Percentiles rank a stretch among this genome's conserved stretches.
phyloP scores from a whole-genome alignment of 2,888 invertebrate genomes.

The Tenthredo livida region DNA sequence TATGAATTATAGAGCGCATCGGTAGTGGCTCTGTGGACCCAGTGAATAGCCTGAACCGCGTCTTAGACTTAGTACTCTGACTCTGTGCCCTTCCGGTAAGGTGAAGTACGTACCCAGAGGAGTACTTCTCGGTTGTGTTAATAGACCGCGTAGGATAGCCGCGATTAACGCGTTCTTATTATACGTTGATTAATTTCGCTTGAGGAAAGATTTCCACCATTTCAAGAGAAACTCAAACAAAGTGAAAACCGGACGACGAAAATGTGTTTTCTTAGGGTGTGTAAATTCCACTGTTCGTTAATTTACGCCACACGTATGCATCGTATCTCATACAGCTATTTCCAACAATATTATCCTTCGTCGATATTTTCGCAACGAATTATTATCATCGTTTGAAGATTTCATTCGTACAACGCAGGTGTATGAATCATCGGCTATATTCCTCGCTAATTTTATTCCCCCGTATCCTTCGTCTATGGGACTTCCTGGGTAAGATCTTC shows the following conservation, averaged over 20 bases:
- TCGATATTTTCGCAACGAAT: constrained; percentile 23
- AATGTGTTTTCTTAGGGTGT: constrained; percentile 23
- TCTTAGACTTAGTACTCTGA: constrained; percentile 36
- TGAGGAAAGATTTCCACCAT: background rate
- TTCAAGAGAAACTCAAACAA: constrained; percentile 26
- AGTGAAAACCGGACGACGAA: background rate
- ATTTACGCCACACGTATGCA: background rate
- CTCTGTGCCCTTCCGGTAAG: constrained; percentile 35
- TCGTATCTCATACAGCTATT: background rate
- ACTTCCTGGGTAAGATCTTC: constrained; percentile 22
- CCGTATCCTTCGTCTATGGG: constrained; percentile 8
- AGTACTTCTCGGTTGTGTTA: background rate
- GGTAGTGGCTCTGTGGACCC: constrained; percentile 62
- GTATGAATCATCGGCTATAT: background rate
- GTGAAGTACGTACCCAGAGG: background rate
- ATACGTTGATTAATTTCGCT: background rate
- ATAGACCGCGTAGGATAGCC: background rate
- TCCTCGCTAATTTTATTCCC: background rate
- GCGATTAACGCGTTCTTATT: constrained; percentile 7
- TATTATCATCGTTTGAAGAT: background rate
- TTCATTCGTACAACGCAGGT: background rate
- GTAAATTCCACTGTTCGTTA: background rate
- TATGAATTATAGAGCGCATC: constrained; percentile 74
- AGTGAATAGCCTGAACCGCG: constrained; percentile 57
- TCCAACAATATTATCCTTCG: constrained; percentile 1